phyloP scores from a whole-genome alignment of 2,113 vertebrate species.

The Hystrix cristata region DNA sequence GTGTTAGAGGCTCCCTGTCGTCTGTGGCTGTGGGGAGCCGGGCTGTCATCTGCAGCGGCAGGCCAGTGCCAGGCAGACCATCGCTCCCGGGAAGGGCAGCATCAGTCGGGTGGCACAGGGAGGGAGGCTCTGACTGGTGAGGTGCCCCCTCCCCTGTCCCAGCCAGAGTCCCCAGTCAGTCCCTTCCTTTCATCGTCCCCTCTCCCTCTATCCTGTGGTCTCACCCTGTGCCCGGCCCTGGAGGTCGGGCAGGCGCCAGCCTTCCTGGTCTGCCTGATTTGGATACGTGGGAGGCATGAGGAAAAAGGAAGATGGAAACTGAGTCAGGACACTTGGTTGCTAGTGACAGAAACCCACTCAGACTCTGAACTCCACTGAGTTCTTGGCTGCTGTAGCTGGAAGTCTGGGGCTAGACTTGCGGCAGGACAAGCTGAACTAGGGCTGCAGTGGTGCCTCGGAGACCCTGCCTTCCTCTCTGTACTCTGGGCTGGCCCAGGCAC shows the following conservation, averaged over 20 bases:
- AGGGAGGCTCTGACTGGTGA: neutral
- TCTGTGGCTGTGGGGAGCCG: neutral
- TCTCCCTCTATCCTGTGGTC: neutral
- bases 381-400: neutral
- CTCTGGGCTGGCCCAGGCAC: neutral
- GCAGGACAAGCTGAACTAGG: neutral
- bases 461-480: neutral
- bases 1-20: neutral
- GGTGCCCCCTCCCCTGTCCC: neutral
- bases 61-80: neutral
- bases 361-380: too few species aligned
- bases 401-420: neutral
- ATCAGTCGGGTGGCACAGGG: neutral
- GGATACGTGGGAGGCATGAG: neutral
- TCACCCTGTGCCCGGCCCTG: neutral
- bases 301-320: neutral
- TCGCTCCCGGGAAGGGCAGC: fast-evolving
- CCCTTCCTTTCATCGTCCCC: neutral
- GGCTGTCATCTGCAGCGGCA: neutral
- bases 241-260: neutral
- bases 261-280: neutral
- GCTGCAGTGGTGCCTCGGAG: neutral
- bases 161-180: neutral
- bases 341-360: neutral
- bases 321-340: neutral